Evolutionary conservation across 2,888 invertebrate genomes (phyloP).

Genomic region (Latrodectus elegans): DNA sequence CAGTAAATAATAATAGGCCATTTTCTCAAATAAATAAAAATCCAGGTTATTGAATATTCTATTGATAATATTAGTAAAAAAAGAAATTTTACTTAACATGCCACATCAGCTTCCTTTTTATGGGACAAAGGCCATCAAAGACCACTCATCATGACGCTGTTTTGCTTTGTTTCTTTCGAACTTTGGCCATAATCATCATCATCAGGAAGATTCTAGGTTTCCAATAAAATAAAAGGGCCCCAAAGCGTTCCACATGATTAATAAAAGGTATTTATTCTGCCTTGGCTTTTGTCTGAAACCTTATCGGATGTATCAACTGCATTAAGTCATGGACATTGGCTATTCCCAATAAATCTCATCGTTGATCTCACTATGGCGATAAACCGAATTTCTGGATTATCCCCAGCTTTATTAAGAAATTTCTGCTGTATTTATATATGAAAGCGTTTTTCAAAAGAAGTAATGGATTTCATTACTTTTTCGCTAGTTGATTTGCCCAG

Average conservation of each 20-base stretch:
- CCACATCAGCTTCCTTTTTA: slow-evolving; percentile 11
- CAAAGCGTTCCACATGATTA: slow-evolving; percentile 32
- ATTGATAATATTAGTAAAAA: too few relatives aligned
- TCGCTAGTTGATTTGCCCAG: too few relatives aligned
- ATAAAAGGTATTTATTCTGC: slow-evolving; percentile 30
- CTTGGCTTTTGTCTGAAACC: slow-evolving; percentile 4
- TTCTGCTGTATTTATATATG: too few relatives aligned
- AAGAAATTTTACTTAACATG: background rate
- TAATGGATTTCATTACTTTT: too few relatives aligned
- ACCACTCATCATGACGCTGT: slow-evolving; percentile 23
- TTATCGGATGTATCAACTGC: slow-evolving; percentile 17
- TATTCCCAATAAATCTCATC: too few relatives aligned
- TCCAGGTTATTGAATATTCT: too few relatives aligned
- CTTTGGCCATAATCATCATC: slow-evolving; percentile 29
- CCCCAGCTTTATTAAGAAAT: too few relatives aligned
- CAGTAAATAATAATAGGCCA: too few relatives aligned
- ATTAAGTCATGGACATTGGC: background rate
- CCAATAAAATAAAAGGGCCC: slow-evolving; percentile 33
- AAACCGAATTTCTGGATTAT: too few relatives aligned
- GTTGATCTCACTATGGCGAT: too few relatives aligned
- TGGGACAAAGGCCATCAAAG: slow-evolving; percentile 28
- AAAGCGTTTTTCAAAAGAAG: too few relatives aligned
- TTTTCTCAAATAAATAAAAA: too few relatives aligned
- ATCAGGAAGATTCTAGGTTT: slow-evolving; percentile 8
- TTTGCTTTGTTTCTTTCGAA: slow-evolving; percentile 34